These are phyloP conservation scores for Saccopteryx leptura DNA, from an alignment of 2,113 vertebrate species.

Conservation along the genomic window DNA sequence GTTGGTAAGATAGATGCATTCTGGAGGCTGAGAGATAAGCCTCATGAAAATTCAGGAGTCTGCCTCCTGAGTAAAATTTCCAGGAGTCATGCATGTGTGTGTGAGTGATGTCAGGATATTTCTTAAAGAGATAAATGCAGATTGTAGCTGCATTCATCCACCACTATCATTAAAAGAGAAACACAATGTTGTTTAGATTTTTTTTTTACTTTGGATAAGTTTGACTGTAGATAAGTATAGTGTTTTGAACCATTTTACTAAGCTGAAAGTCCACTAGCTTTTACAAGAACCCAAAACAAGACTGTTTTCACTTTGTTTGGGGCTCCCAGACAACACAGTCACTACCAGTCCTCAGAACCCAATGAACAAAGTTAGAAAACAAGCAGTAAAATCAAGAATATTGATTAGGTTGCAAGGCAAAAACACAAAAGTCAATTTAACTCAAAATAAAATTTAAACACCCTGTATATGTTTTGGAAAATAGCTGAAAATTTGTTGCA, in stretches of 20 bases:
- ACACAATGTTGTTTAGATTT: not conserved
- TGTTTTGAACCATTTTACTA: not conserved
- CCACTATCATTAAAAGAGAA: not conserved
- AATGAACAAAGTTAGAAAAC: not conserved
- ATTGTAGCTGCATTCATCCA: not conserved
- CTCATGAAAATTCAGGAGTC: conserved; percentile 19
- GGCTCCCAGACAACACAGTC: not conserved
- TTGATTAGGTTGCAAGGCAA: not conserved
- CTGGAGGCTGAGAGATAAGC: not conserved
- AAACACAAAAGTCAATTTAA: not conserved
- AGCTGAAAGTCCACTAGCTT: not conserved
- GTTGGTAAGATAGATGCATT: not conserved
- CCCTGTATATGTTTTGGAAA: not conserved
- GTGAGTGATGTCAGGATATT: not conserved
- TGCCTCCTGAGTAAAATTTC: not conserved
- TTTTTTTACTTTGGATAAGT: not conserved
- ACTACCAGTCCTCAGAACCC: not conserved
- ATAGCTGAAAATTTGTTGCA: not conserved
- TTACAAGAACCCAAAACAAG: not conserved
- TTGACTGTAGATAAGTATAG: not conserved
- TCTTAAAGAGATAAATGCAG: not conserved
- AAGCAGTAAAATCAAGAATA: not conserved
- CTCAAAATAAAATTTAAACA: not conserved
- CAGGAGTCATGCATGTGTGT: accelerated
- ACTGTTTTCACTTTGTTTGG: not conserved